These are phyloP conservation scores for Poecile atricapillus DNA, from an alignment of 2,113 vertebrate genomes.

Conservation along the genomic window DNA sequence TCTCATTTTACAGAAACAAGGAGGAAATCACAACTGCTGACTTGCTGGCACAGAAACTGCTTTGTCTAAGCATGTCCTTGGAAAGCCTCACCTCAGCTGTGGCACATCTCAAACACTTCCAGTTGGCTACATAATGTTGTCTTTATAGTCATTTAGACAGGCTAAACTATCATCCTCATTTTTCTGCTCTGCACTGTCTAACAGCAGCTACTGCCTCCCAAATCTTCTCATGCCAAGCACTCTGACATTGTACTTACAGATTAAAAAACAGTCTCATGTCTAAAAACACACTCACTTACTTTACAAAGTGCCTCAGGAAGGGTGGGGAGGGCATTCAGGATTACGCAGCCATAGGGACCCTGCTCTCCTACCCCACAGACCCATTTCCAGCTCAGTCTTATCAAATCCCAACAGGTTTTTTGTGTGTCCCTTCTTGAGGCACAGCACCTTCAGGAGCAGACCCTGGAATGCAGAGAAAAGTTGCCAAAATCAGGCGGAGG, in stretches of 20 bases:
- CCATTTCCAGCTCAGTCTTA: not conserved
- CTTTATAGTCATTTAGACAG: fast-evolving
- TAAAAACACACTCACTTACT: not conserved
- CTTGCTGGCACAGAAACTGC: not conserved
- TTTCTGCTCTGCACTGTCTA: not conserved
- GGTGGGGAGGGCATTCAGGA: not conserved
- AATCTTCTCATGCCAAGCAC: not conserved
- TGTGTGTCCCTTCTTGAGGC: not conserved
- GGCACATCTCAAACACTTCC: not conserved
- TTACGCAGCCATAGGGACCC: not conserved
- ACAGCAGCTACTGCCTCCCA: not conserved
- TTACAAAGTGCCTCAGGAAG: not conserved
- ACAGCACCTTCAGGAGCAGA: not conserved
- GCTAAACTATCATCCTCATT: not conserved
- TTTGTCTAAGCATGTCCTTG: not conserved
- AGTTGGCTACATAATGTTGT: not conserved
- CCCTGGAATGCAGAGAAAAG: not conserved
- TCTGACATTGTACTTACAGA: not conserved
- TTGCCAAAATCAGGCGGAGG: not conserved
- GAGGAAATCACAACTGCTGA: not conserved
- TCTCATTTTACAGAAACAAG: not conserved
- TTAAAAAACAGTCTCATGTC: not conserved
- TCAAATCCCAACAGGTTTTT: not conserved
- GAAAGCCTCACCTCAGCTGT: not conserved
- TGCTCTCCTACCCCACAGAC: fast-evolving